Percentiles rank a stretch among this genome's conserved stretches.
Conservation (phyloP, 2,113 vertebrate genomes). For the Poicephalus meyeri region DNA sequence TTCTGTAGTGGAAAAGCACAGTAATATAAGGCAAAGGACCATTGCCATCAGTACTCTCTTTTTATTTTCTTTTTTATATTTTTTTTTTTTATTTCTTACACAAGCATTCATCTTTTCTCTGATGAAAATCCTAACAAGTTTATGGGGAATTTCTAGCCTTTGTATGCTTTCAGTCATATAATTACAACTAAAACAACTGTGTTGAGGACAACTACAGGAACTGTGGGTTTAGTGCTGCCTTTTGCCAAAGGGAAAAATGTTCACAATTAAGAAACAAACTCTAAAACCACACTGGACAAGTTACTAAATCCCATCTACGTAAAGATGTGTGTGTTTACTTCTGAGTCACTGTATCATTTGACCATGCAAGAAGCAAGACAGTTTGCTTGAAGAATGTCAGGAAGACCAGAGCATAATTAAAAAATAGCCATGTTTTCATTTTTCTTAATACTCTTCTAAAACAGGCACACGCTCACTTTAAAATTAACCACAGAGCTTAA, state of each 20-base stretch:
- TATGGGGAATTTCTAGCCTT: background rate
- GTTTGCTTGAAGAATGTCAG: background rate
- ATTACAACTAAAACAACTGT: background rate
- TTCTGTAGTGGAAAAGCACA: background rate
- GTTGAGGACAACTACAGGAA: background rate
- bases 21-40: background rate
- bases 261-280: background rate
- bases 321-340: slow-evolving; percentile 3
- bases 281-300: background rate
- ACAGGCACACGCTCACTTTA: background rate
- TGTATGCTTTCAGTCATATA: background rate
- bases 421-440: background rate
- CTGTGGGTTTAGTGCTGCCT: background rate
- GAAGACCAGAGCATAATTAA: background rate
- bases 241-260: background rate
- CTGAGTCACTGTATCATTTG: slow-evolving; percentile 40
- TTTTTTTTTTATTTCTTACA: background rate
- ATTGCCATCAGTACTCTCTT: background rate
- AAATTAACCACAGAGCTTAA: slow-evolving; percentile 46
- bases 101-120: background rate
- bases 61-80: background rate
- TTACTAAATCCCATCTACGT: slow-evolving; percentile 33
- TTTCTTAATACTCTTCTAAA: background rate
- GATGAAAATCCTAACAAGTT: background rate
- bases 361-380: background rate